Evolutionary conservation across 2,113 vertebrate species (phyloP), one percentile per base, ranked within the genome.

Genomic region (Taxidea taxus): DNA sequence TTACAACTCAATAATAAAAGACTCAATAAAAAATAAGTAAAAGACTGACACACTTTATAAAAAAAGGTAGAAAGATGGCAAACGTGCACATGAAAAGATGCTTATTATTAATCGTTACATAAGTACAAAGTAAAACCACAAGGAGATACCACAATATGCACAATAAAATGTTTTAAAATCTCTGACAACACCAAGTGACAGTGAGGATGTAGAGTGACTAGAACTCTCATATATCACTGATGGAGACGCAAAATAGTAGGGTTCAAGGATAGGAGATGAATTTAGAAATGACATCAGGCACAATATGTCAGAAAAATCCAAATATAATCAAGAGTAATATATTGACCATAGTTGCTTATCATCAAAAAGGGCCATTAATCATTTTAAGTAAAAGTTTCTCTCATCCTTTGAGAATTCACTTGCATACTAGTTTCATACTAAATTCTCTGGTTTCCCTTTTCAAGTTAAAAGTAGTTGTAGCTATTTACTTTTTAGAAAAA

Each of bases 391-490:
- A 68, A 94, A 60, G 25, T 68, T 83, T 60, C 81, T 47, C 29
- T 66, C 56, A 81, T 85, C 58, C 44, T 92, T 20, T 90, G 74
- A 77, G 31, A 85, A 96, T 90, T 89, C 49, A 82, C 47, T 91
- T 95, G 15, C 21, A 27, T 75, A 92, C 75, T 68, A n/a, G 18
- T 82, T 90, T 94, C 49, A 72, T 82, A 81, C 49, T 86, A 81
- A 95, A 94, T 92, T 94, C 29, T 94, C n/a, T 94, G 27, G 14
- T 88, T 90, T 90, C 21, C 84, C 60, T 6, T 56, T 85, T 51
- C 49, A 51, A 51, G 49, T 51, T 51, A 51, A 51, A 51, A 51
- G 16, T 16, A 51, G 49, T 51, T 51, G 49, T 51, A 51, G 49
- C 15, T 51, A 51, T 51, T 51, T 51, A 51, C 49, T 16, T 51